These are phyloP conservation scores for Paratrypauchen microcephalus DNA, from an alignment of 2,797 vertebrate species.

Conservation along the genomic window DNA sequence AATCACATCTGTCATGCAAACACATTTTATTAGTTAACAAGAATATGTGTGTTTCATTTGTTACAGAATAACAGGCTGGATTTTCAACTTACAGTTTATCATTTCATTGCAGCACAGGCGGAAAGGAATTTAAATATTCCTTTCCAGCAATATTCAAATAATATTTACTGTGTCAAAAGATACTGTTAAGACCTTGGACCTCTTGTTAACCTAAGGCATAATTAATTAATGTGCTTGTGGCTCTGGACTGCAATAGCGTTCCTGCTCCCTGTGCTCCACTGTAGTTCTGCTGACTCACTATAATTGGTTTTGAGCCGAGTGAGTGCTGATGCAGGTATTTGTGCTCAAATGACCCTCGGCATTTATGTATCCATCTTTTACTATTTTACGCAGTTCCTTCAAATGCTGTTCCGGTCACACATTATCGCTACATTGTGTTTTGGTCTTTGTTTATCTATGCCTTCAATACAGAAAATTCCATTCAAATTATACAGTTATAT, in stretches of 20 bases:
- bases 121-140: neutral
- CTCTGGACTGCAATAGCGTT: neutral
- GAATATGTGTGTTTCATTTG: too few relatives aligned
- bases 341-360: constrained; percentile 44
- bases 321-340: constrained; percentile 65
- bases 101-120: too few relatives aligned
- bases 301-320: constrained; percentile 36
- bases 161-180: neutral
- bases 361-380: constrained; percentile 15
- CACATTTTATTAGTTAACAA: too few relatives aligned
- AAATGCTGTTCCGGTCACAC: neutral
- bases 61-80: too few relatives aligned
- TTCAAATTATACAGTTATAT: too few relatives aligned
- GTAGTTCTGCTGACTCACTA: constrained; percentile 64
- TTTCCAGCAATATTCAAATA: neutral
- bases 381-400: neutral
- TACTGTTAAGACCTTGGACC: neutral
- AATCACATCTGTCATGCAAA: too few relatives aligned
- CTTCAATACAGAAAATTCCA: too few relatives aligned
- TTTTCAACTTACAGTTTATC: too few relatives aligned
- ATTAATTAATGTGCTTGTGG: neutral
- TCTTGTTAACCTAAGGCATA: neutral
- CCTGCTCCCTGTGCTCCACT: constrained; percentile 32
- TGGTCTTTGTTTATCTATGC: neutral
- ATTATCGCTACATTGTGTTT: neutral